These are phyloP conservation scores for Papilio glaucus DNA, from an alignment of 1,140 invertebrate genomes.

Conservation along the genomic window DNA sequence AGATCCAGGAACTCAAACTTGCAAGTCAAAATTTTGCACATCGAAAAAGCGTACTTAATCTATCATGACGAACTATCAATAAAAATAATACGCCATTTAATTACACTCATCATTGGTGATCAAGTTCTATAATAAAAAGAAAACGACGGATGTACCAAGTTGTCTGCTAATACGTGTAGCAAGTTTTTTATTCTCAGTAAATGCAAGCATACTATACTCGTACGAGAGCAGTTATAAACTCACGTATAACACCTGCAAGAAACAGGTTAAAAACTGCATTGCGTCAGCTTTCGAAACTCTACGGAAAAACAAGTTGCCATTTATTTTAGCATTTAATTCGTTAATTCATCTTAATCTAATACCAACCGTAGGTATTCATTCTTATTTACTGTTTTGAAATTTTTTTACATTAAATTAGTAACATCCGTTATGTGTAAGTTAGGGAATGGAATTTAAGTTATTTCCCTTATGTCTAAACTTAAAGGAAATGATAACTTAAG, in stretches of 20 bases:
- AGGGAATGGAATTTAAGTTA: conserved; percentile 11
- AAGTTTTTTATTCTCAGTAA: conserved; percentile 13
- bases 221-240: conserved; percentile 34
- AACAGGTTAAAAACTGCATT: conserved; percentile 67
- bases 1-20: no score
- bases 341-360: conserved; percentile 9
- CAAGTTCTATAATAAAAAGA: conserved; percentile 5
- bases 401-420: neutral
- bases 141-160: conserved; percentile 10
- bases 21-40: neutral
- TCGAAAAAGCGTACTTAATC: neutral
- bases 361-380: conserved; percentile 29
- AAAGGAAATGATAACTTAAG: conserved; percentile 6
- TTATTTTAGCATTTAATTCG: conserved; percentile 38
- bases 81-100: neutral
- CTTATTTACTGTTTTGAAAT: neutral
- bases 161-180: neutral
- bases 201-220: conserved; percentile 18
- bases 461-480: conserved; percentile 14
- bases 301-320: conserved; percentile 47
- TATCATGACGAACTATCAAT: conserved; percentile 25
- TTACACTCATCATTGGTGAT: neutral
- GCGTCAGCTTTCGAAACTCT: conserved; percentile 64
- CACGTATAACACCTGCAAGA: conserved; percentile 46
- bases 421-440: neutral